Base-by-base conservation (phyloP, 2,888 invertebrate genomes). In the Meteorus cinctellus region DNA sequence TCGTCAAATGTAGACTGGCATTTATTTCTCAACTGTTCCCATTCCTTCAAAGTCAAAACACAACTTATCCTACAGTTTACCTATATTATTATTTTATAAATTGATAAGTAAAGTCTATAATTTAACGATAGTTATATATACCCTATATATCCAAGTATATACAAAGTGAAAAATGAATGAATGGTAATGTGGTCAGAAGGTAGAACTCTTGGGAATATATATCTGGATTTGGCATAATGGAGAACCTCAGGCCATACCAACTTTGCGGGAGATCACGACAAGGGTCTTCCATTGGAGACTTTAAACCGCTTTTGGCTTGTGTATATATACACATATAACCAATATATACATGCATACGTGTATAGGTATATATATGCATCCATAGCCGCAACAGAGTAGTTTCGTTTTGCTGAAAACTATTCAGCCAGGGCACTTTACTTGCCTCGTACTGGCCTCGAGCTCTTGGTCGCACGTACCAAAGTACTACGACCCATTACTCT, bases 221-320 rank as follows among this genome's bases (percentile, higher is more conserved):
- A 72, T 72, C 63, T 60, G 60, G 66, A 76, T 72, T 72, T 66
- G 60, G 67, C 27, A 71, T 72, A 76, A 72, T 76, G 67, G 66
- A 62, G 59, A 68, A 68, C 60, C 60, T 65, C 59, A 65, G 75
- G 67, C 71, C 65, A 71, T 66, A 59, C 31, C 48, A 62, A 76
- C 76, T 76, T 72, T 76, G 48, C 41, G 34, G 59, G 67, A 72
- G 65, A 67, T 51, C 60, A 65, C 48, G 68, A 76, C 72, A 72
- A 67, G 76, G 72, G 72, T 76, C 72, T 76, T 76, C 76, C 76
- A 76, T 76, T 72, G 72, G 72, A 76, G 72, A 76, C 59, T 76
- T 76, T 76, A 72, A 76, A 76, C 60, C 76, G 71, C 75, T 71
- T 31, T 67, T 60, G 55, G 60, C 41, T 6, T 24, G n/a, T 36